Percentiles rank a stretch among this genome's conserved stretches.
Evolutionary conservation across 2,888 invertebrate genomes (phyloP).

Genomic region (Acronicta leporina): DNA sequence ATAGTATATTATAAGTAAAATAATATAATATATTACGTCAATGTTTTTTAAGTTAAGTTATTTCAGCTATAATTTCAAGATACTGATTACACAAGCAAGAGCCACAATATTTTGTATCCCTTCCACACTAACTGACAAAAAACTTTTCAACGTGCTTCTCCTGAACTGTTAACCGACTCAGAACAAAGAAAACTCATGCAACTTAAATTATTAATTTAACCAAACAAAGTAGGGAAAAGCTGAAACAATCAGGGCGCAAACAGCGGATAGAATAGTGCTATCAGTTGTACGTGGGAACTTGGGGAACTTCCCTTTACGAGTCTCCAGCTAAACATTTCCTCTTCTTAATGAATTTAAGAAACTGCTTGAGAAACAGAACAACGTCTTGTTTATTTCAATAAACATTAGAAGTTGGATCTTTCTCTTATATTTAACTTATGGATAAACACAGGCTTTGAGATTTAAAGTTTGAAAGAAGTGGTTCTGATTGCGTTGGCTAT

Average conservation of each 20-base stretch:
- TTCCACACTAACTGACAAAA: conserved; percentile 8
- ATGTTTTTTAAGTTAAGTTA: too few species aligned
- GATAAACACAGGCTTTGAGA: too few species aligned
- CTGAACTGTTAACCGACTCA: conserved; percentile 23
- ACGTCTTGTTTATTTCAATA: conserved; percentile 42
- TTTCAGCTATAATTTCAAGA: too few species aligned
- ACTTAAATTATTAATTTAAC: conserved; percentile 57
- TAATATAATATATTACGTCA: too few species aligned
- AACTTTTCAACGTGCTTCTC: conserved; percentile 22
- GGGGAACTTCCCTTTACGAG: conserved; percentile 60
- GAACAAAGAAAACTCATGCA: conserved; percentile 42
- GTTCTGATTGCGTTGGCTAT: not conserved
- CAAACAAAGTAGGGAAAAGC: conserved; percentile 48
- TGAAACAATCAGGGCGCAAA: conserved; percentile 55
- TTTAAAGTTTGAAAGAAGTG: not conserved
- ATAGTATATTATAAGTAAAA: too few species aligned
- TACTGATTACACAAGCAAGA: too few species aligned
- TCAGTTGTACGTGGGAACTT: conserved; percentile 65
- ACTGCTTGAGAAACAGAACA: conserved; percentile 52
- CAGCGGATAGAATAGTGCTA: conserved; percentile 59
- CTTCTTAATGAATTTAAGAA: conserved; percentile 69
- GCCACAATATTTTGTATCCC: conserved; percentile 11
- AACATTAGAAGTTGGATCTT: conserved; percentile 46
- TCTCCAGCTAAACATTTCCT: conserved; percentile 62
- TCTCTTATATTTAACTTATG: conserved; percentile 7